phyloP scores from a whole-genome alignment of 2,888 invertebrate species.

The Eustalomyia histrio region DNA sequence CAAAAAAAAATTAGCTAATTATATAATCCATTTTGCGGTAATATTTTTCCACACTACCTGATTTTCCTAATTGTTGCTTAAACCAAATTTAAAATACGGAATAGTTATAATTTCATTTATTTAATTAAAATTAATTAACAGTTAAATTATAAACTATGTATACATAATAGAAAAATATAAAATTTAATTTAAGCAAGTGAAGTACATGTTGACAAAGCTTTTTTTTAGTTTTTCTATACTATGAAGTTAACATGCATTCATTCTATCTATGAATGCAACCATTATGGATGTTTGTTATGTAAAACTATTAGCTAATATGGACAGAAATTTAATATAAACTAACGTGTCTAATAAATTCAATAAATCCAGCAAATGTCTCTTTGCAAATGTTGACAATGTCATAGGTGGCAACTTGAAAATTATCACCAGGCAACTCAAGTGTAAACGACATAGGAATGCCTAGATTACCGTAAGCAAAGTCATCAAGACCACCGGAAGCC shows the following conservation, averaged over 20 bases:
- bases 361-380: conserved; percentile 78
- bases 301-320: background rate
- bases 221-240: background rate
- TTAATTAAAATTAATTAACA: conserved; percentile 52
- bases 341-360: conserved; percentile 78
- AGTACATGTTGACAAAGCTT: too few species aligned
- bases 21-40: too few species aligned
- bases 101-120: conserved; percentile 17
- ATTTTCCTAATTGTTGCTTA: too few species aligned
- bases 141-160: conserved; percentile 33
- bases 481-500: conserved; percentile 84
- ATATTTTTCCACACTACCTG: too few species aligned
- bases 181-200: conserved; percentile 14
- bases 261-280: background rate
- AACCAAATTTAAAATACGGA: too few species aligned
- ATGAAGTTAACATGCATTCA: background rate
- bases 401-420: conserved; percentile 76
- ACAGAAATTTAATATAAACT: conserved; percentile 72
- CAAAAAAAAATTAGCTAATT: too few species aligned
- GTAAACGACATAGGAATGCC: conserved; percentile 83
- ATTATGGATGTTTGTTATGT: background rate
- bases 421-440: conserved; percentile 83
- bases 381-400: conserved; percentile 78
- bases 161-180: conserved; percentile 27
- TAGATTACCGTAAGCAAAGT: conserved; percentile 83